Base-by-base conservation (phyloP, 2,888 invertebrate species). In the Melieria omissa region DNA sequence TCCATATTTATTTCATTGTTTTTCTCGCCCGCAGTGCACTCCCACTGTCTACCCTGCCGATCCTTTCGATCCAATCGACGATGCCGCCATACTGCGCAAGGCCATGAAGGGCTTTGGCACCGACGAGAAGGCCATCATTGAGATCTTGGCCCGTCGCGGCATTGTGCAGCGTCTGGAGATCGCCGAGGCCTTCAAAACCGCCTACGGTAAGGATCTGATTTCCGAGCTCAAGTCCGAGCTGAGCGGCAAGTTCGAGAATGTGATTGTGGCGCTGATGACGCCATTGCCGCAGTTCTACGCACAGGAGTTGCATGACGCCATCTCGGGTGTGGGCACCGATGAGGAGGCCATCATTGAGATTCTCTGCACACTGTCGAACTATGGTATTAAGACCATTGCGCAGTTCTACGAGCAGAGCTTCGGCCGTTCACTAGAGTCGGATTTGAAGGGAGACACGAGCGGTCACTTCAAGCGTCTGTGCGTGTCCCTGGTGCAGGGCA, bases 21-120 rank as follows among this genome's bases (percentile, higher is more conserved):
- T 49, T 58, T 49, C 71, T 57, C 46, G 16, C 7, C 16, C n/a
- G 8, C 10, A 95, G 95, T 95, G 95, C 86, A 94, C 94, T 77
- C 95, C 95, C 83, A 95, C 95, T 78, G 95, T 96, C 76, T 94
- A 92, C 88, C 94, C 95, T 57, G 94, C 94, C 75, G 93, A 94
- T 78, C 93, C 93, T 55, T 96, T 95, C 88, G 94, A 96, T 85
- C 92, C 95, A 12, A 91, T 92, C 73, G 92, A 92, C 65, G 96
- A 96, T 89, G 95, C 96, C 4, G 93, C 93, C 77, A 91, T 92
- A 73, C 89, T 96, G 67, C 91, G 94, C 78, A 95, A 95, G 86
- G 96, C 96, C 29, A 96, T 97, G 96, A 96, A 96, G 86, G 96
- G 96, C 70, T 92, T 96, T 81, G 95, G 97, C 71, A 96, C 96